Percentiles rank a stretch among this genome's conserved stretches.
These are phyloP conservation scores for Bothrops jararaca DNA, from an alignment of 2,113 vertebrate species.

Conservation along the genomic window DNA sequence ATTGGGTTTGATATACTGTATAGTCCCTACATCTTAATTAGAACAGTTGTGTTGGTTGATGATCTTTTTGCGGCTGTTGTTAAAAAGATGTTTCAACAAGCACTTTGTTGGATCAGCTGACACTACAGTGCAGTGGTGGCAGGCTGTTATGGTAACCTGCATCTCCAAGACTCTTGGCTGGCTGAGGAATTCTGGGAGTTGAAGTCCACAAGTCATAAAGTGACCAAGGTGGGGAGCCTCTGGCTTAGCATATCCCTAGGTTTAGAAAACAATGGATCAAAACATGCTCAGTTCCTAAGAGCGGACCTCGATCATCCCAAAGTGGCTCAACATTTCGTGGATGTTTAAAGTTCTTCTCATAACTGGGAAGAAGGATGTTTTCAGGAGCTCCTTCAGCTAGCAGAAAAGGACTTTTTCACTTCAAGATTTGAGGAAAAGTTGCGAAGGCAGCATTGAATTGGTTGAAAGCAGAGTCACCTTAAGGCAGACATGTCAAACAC, in stretches of 20 bases:
- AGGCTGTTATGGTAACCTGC: neutral
- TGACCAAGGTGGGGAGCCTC: no score
- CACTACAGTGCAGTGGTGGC: neutral
- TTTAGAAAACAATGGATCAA: neutral
- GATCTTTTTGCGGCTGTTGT: neutral
- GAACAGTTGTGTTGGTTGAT: neutral
- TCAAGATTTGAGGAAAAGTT: neutral
- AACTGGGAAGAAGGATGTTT: neutral
- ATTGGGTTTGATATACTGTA: neutral
- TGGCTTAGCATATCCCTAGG: no score
- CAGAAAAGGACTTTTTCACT: neutral
- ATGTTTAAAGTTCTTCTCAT: neutral
- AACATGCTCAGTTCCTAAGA: neutral
- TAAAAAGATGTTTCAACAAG: neutral
- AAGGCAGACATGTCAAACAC: neutral
- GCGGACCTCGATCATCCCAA: neutral
- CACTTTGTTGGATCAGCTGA: neutral
- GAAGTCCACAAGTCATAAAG: no score
- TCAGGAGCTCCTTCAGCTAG: neutral
- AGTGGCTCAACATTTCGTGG: neutral
- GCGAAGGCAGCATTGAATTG: neutral
- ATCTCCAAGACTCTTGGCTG: neutral
- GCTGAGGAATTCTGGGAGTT: no score
- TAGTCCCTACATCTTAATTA: neutral
- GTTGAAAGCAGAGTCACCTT: neutral